Evolutionary conservation across 2,113 vertebrate genomes (phyloP), one percentile per base, ranked within the genome.

Genomic region (Gallinago undulata): DNA sequence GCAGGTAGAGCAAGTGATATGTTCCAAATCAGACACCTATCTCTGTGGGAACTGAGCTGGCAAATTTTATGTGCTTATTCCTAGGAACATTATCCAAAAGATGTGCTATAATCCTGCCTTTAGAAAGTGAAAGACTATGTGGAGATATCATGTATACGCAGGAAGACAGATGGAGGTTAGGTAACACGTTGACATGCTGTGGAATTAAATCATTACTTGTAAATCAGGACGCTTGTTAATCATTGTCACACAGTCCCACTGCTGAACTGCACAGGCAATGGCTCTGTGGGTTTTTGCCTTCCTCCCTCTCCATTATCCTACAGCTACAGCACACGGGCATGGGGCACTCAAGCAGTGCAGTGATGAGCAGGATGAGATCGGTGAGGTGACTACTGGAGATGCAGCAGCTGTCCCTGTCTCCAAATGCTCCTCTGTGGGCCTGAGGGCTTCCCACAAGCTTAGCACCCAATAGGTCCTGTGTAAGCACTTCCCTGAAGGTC

Each of bases 11-110:
- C 43, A 10, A 91, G 70, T 56, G 39, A 30, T 21, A 30, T 47
- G 57, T 79, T 97, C 79, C 83, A 95, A 84, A 93, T 60, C 27
- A 57, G 39, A 24, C 16, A 84, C 8, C 2, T 83, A 55, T 50
- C 87, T 53, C 47, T 76, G 47, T 89, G 55, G 64, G 80, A 96
- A 94, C 76, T 2, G 11, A 84, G 64, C 43, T 72, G 93, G 39
- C 8, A 93, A 63, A 17, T 75, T 81, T 93, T 87, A 76, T 63
- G n/a, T 67, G 41, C n/a, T 88, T 66, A 11, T 63, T 90, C 55
- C 31, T 47, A 39, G 63, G 62, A 85, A 72, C 17, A 19, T 14
- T 63, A 68, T 47, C 59, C 28, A 83, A 91, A 78, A 78, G 35
- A 64, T 23, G 35, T 64, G 33, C 37, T 39, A 84, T 59, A 85